A percentile compares a stretch with the other conserved stretches of the same genome.
These are phyloP conservation scores for Protaetia brevitarsis DNA, from an alignment of 1,140 invertebrate genomes.

Conservation along the genomic window DNA sequence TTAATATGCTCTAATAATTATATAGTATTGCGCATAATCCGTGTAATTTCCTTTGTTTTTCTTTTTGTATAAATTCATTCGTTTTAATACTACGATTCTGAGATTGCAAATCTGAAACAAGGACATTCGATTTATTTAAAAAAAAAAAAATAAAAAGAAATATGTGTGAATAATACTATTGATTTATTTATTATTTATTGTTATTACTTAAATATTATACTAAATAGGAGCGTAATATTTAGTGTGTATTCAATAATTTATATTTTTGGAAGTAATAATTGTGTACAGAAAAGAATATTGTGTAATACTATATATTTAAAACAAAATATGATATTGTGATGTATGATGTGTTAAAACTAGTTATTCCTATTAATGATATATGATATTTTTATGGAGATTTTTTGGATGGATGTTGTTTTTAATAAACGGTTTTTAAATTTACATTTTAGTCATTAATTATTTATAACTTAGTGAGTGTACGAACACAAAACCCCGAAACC, in stretches of 20 bases:
- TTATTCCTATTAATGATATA: not conserved
- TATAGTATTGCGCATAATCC: conserved; percentile 19
- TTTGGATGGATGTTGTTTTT: not conserved
- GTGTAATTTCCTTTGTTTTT: too few species aligned
- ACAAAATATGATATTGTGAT: too few species aligned
- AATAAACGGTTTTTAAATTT: conserved; percentile 23
- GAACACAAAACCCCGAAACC: not conserved
- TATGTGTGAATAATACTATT: too few species aligned
- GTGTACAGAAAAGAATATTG: not conserved
- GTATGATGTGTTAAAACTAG: too few species aligned
- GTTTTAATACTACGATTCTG: too few species aligned
- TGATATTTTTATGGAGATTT: too few species aligned
- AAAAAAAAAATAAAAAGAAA: not conserved
- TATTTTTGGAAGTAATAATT: conserved; percentile 9
- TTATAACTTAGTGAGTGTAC: not conserved
- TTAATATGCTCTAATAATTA: not conserved
- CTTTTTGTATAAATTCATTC: too few species aligned
- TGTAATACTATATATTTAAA: conserved; percentile 16
- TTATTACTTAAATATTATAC: too few species aligned
- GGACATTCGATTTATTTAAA: not conserved
- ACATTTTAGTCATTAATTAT: conserved; percentile 22
- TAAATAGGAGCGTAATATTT: too few species aligned
- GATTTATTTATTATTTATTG: not conserved
- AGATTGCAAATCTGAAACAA: too few species aligned
- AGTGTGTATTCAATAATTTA: not conserved